Evolutionary conservation across 2,113 vertebrate species (phyloP).

Genomic region (Cochlearius cochlearius): DNA sequence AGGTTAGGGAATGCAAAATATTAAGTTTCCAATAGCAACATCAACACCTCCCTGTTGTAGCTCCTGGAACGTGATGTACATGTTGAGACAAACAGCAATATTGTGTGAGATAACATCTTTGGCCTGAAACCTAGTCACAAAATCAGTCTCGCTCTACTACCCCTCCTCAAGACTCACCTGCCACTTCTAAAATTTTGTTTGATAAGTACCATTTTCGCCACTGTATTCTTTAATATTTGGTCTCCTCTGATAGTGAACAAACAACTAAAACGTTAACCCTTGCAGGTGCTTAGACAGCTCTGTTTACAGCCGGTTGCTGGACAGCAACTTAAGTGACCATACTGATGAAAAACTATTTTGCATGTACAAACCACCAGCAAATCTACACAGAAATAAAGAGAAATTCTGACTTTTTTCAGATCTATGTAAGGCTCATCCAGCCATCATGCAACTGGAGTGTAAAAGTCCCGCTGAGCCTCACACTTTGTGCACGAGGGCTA

Average conservation of each 20-base stretch:
- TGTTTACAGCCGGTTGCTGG: neutral
- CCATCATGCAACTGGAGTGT: neutral
- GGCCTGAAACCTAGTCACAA: neutral
- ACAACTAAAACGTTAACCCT: neutral
- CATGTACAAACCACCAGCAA: neutral
- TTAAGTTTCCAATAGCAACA: slow-evolving; percentile 28
- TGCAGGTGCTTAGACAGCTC: neutral
- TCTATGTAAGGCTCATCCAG: neutral
- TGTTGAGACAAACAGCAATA: neutral
- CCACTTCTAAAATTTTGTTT: neutral
- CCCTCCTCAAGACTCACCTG: neutral
- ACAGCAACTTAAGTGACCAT: neutral
- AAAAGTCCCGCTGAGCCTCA: neutral
- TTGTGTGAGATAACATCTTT: neutral
- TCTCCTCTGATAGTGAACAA: neutral
- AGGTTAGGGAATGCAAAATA: neutral
- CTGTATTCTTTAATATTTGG: neutral
- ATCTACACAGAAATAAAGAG: neutral
- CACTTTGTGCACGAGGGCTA: neutral
- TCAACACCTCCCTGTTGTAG: neutral
- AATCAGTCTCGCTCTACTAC: neutral
- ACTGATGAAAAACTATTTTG: neutral
- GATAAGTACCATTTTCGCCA: neutral
- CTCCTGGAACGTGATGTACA: neutral
- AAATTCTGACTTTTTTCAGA: neutral